phyloP scores from a whole-genome alignment of 2,888 invertebrate species.

The Cataglyphis livida region DNA sequence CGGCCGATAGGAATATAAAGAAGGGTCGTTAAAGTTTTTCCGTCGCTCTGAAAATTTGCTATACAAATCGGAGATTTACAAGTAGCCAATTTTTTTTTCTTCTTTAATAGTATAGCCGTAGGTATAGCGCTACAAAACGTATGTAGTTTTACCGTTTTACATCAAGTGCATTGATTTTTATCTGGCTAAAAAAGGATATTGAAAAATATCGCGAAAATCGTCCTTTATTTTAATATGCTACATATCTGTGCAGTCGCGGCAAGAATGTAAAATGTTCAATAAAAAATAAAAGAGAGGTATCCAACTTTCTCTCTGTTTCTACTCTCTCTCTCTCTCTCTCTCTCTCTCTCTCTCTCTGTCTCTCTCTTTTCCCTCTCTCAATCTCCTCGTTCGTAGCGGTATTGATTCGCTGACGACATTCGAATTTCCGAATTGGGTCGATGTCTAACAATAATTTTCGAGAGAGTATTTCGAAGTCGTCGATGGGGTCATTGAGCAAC shows the following conservation, averaged over 20 bases:
- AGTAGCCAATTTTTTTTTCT: not conserved
- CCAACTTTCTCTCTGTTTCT: not conserved
- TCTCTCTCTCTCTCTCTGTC: not conserved
- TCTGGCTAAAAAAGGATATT: not conserved
- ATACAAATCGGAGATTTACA: slow-evolving; percentile 36
- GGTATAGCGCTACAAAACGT: not conserved
- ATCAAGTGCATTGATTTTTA: not conserved
- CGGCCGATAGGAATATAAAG: slow-evolving; percentile 18
- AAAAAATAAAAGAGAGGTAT: slow-evolving; percentile 4
- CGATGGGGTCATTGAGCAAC: slow-evolving; percentile 16
- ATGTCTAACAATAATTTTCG: slow-evolving; percentile 54
- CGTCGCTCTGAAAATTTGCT: slow-evolving; percentile 20
- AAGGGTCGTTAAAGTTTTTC: not conserved
- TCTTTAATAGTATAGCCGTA: not conserved
- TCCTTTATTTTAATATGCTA: slow-evolving; percentile 19
- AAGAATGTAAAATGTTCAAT: slow-evolving; percentile 39
- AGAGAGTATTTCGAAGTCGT: slow-evolving; percentile 41
- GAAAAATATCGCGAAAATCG: slow-evolving; percentile 24
- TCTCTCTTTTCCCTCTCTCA: not conserved
- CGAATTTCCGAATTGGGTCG: slow-evolving; percentile 51
- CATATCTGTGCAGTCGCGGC: not conserved
- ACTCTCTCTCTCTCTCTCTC: not conserved
- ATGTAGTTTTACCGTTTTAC: too few species aligned
- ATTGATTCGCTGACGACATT: slow-evolving; percentile 42
- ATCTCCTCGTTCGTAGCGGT: not conserved